Evolutionary conservation across 2,888 invertebrate species (phyloP).

Genomic region (Cenopis cana): DNA sequence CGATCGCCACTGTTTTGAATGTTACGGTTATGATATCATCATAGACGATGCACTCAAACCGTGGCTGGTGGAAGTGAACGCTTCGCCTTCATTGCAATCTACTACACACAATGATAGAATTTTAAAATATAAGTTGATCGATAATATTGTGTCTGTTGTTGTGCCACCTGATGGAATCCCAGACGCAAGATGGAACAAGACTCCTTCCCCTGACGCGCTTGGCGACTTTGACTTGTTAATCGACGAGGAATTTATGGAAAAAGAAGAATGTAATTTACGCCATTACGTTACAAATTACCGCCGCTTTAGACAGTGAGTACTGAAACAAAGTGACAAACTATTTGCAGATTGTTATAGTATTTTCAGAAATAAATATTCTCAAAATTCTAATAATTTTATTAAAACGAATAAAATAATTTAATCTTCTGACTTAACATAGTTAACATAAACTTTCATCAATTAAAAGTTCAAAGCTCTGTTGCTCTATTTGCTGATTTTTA

Average conservation of each 20-base stretch:
- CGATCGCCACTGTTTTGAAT: constrained; percentile 96
- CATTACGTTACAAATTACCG: constrained; percentile 57
- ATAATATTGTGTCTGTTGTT: constrained; percentile 96
- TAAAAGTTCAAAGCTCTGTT: too few species aligned
- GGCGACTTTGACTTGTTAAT: constrained; percentile 94
- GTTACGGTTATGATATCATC: constrained; percentile 98
- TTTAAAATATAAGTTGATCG: constrained; percentile 96
- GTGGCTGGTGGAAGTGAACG: constrained; percentile 97
- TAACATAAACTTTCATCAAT: too few species aligned
- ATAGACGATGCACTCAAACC: constrained; percentile 97
- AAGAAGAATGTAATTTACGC: constrained; percentile 81
- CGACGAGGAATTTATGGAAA: constrained; percentile 92
- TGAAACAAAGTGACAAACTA: too few species aligned
- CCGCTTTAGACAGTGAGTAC: constrained; percentile 52
- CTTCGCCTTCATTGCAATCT: constrained; percentile 97
- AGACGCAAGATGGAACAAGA: constrained; percentile 95
- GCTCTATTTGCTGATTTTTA: background rate
- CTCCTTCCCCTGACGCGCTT: constrained; percentile 89
- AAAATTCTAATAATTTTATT: background rate
- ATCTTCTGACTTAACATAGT: too few species aligned
- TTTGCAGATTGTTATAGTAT: background rate
- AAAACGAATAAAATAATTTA: too few species aligned
- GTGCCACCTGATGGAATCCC: constrained; percentile 95
- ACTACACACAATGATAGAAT: constrained; percentile 98
- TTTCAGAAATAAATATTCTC: background rate